Evolutionary conservation across 2,888 invertebrate genomes (phyloP), one percentile per base, ranked within the genome.

Genomic region (Erebia palarica): DNA sequence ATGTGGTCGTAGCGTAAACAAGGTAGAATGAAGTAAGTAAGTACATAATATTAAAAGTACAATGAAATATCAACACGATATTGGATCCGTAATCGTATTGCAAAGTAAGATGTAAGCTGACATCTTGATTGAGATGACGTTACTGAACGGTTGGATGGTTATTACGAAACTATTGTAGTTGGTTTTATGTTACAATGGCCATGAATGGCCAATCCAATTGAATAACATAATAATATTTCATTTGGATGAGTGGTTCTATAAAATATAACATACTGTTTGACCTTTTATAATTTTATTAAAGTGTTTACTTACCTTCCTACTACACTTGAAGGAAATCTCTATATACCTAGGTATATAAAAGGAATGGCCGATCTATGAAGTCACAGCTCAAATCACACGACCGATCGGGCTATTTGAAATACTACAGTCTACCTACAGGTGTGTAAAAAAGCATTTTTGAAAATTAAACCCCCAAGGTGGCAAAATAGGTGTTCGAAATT

Each of bases 101-200:
- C 16, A 60, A 60, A 60, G 60, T 27, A 51, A 51, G 51, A 64
- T 49, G 51, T 51, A 42, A 49, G 27, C 63, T 49, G 65, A 65
- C 65, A 65, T 51, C 53, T 53, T 27, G 65, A 65, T 53, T 55
- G 65, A 65, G 36, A 65, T 53, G 51, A 65, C 65, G 65, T 65
- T 36, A 65, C 27, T 55, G 53, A 65, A 63, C 44, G 63, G 53
- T 42, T 65, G 42, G 65, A 11, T 53, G 16, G 27, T 55, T 51
- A 16, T 65, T 65, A 65, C 53, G 65, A 65, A 65, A 65, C 53
- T 42, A 53, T 51, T 65, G 65, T 65, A 53, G 49, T 47, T 49
- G 61, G 63, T 63, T 21, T 65, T 53, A 13, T n/a, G 53, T 65
- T 53, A 65, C 65, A 53, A 42, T 36, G 9, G n/a, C 36, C 36